Evolutionary conservation across 2,113 vertebrate genomes (phyloP).

Genomic region (Neogobius melanostomus): DNA sequence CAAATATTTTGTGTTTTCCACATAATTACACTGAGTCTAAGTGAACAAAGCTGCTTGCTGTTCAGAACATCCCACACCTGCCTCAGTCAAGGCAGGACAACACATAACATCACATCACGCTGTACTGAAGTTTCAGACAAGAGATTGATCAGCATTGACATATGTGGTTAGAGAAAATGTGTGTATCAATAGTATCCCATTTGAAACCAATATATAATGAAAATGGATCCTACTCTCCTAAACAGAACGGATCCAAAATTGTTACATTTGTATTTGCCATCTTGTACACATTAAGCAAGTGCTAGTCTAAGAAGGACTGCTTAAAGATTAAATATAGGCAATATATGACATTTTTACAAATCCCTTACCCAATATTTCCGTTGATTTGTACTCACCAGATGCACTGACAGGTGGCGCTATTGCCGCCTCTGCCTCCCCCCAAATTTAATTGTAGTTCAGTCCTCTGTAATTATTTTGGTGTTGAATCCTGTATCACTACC

Average conservation of each 20-base stretch:
- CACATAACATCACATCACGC: neutral
- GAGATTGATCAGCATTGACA: neutral
- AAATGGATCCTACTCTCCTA: no score
- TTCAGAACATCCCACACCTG: conserved; percentile 3
- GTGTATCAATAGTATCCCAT: no score
- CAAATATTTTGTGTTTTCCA: neutral
- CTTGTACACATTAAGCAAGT: no score
- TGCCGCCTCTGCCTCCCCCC: neutral
- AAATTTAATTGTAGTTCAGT: neutral
- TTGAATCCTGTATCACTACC: neutral
- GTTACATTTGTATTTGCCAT: no score
- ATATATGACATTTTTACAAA: no score
- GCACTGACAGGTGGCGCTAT: neutral
- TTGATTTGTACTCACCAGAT: neutral
- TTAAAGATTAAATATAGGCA: no score
- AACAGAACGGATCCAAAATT: no score
- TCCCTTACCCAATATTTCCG: no score
- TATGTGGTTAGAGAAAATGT: neutral
- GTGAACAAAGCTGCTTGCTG: neutral
- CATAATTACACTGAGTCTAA: neutral
- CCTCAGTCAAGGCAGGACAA: neutral
- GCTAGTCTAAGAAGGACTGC: no score
- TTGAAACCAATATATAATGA: no score
- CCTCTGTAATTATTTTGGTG: neutral
- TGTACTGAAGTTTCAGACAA: neutral